A percentile compares a stretch with the other conserved stretches of the same genome.
phyloP scores from a whole-genome alignment of 2,888 invertebrate genomes.

The Idaea straminata region DNA sequence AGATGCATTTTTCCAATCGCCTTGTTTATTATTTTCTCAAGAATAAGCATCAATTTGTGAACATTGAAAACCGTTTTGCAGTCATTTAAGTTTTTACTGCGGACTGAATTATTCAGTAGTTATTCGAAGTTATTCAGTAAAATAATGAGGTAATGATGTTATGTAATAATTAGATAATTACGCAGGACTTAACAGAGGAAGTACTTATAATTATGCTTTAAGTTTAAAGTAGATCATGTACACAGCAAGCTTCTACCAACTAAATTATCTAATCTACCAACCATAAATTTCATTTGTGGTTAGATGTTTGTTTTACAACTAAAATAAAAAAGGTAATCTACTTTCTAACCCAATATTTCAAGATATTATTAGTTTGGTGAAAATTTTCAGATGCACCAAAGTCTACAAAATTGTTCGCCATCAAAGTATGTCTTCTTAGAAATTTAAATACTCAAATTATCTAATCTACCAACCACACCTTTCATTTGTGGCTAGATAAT shows the following conservation, averaged over 20 bases:
- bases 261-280: background rate
- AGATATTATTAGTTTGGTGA: background rate
- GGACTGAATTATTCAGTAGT: background rate
- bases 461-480: too few species aligned
- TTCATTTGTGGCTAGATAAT: too few species aligned
- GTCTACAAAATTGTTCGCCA: background rate
- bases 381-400: background rate
- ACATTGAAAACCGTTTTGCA: constrained; percentile 1
- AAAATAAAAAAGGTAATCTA: background rate
- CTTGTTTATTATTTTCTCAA: background rate
- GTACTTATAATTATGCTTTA: too few species aligned
- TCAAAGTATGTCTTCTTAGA: background rate
- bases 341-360: background rate
- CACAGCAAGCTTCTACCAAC: background rate
- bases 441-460: too few species aligned
- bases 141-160: background rate
- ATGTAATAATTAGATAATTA: background rate
- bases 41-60: background rate
- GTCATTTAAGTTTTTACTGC: background rate
- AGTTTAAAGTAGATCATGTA: too few species aligned
- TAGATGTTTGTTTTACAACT: background rate
- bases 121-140: background rate
- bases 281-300: too few species aligned
- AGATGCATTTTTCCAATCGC: background rate
- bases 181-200: background rate